phyloP scores from a whole-genome alignment of 2,797 vertebrate genomes.

The Anguilla megastoma region DNA sequence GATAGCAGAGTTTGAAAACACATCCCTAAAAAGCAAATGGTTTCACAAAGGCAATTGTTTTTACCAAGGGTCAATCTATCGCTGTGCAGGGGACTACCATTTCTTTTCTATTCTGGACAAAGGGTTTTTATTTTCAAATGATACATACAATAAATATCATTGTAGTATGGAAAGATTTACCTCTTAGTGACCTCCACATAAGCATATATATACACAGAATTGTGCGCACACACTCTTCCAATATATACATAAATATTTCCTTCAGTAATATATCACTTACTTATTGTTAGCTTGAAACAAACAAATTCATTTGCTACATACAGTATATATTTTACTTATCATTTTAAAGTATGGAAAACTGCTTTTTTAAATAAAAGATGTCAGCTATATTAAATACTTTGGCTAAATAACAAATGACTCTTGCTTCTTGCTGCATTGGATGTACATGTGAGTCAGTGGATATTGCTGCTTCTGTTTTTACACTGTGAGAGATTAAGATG shows the following conservation, averaged over 20 bases:
- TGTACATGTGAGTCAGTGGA: not conserved
- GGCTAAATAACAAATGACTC: not conserved
- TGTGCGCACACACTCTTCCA: not conserved
- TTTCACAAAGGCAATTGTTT: constrained; percentile 30
- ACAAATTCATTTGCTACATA: not conserved
- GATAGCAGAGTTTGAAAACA: constrained; percentile 27
- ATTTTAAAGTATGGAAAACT: not conserved
- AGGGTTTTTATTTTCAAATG: constrained; percentile 18
- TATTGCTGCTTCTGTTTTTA: not conserved
- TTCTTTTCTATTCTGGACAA: constrained; percentile 18
- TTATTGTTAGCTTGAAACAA: not conserved
- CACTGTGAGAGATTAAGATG: not conserved
- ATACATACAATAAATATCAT: constrained; percentile 19
- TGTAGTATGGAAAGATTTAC: not conserved
- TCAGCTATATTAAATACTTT: not conserved
- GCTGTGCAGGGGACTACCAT: constrained; percentile 4
- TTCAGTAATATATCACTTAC: not conserved
- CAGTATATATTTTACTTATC: not conserved
- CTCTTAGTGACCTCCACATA: not conserved
- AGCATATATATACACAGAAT: not conserved
- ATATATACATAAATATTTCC: not conserved
- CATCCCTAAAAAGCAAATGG: not conserved
- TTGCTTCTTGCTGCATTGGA: not conserved
- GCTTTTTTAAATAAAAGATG: not conserved
- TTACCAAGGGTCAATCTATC: constrained; percentile 12